Base-by-base conservation (phyloP, 2,797 vertebrate genomes). In the Galaxias olidus region DNA sequence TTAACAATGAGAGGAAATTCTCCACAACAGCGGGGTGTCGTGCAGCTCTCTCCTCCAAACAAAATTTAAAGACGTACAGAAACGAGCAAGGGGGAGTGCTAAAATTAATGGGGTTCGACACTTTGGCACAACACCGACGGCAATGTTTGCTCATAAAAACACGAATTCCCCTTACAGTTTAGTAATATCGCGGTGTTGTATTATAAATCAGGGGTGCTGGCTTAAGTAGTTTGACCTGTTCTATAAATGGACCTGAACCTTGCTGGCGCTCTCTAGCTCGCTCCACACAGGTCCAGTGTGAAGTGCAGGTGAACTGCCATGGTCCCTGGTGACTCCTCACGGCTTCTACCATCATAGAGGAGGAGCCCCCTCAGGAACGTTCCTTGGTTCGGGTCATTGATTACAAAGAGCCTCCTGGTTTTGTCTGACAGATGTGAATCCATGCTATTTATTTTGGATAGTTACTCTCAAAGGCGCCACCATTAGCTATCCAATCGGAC, bases 1-100 rank as follows among this genome's bases (percentile, higher is more conserved):
- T 99, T 99, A 99, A 98, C 96, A 98, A 95, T 93, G 93, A 98
- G 95, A 96, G 96, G 96, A 95, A 97, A 98, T 98, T 97, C 95
- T 94, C 95, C 92, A 87, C 89, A 93, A 91, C 96, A 96, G 96
- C 93, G 65, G 95, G 96, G 93, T 92, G 95, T 81, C 94, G 76
- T 88, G 88, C 88, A 88, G 86, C 86, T 88, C 90, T 90, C 91
- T 91, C 89, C 87, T 89, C 86, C 84, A 91, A 94, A 96, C 90
- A 94, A 95, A 95, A 94, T 94, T 95, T 96, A 95, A 94, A 96
- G 94, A 96, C 92, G 94, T 93, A 94, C 93, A 92, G 94, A 93
- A 94, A 95, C 86, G 82, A 89, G 90, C 87, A 86, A 88, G 87
- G 88, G 91, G 94, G 95, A 96, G 95, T 93, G 95, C 96, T 98